phyloP scores from a whole-genome alignment of 2,888 invertebrate genomes.

The Trissoscelio sp. region DNA sequence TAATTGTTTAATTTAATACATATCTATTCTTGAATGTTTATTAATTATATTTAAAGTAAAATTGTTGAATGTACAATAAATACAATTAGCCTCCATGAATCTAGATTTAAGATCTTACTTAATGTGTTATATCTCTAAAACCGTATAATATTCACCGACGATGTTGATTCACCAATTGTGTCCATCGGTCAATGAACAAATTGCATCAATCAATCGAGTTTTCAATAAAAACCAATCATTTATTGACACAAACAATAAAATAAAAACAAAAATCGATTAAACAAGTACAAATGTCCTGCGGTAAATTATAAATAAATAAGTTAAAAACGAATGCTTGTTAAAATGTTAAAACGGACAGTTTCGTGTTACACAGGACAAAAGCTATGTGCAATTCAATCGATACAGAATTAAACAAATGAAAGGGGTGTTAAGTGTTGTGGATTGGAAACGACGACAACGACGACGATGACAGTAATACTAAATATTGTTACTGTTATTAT shows the following conservation, averaged over 20 bases:
- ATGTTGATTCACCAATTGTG: constrained; percentile 39
- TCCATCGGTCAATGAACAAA: constrained; percentile 30
- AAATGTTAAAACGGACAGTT: constrained; percentile 27
- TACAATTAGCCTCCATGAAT: not conserved
- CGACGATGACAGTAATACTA: constrained; percentile 53
- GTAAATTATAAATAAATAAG: constrained; percentile 43
- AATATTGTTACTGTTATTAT: constrained; percentile 36
- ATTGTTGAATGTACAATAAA: not conserved
- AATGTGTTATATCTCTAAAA: constrained; percentile 21
- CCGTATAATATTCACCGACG: constrained; percentile 29
- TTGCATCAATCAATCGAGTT: constrained; percentile 12
- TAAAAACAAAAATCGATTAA: constrained; percentile 1
- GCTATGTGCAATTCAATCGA: constrained; percentile 40
- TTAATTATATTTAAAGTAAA: too few relatives aligned
- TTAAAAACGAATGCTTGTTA: constrained; percentile 23
- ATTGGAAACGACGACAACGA: constrained; percentile 46
- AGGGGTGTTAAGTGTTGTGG: constrained; percentile 3
- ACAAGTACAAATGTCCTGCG: constrained; percentile 15
- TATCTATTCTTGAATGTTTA: too few relatives aligned
- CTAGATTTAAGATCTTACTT: not conserved
- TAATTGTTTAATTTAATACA: too few relatives aligned
- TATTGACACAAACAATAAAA: constrained; percentile 16
- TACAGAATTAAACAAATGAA: constrained; percentile 23
- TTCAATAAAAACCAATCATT: not conserved
- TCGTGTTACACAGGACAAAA: constrained; percentile 34